Evolutionary conservation across 1,140 invertebrate genomes (phyloP).

Genomic region (Zaprionus kolodkinae): DNA sequence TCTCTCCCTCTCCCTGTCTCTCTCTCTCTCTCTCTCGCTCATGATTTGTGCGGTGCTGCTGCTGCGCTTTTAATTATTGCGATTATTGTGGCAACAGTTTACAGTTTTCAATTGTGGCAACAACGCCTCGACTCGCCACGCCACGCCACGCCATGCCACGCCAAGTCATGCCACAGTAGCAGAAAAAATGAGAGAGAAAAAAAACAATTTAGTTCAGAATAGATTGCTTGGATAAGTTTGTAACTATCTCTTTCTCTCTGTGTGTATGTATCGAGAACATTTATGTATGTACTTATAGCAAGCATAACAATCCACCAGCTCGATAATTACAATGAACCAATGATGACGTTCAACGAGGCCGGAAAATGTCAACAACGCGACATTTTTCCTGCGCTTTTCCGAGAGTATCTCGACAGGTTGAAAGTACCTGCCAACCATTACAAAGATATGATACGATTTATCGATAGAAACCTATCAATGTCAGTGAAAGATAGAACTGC

Average conservation of each 20-base stretch:
- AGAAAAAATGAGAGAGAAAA: constrained; percentile 2
- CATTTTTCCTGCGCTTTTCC: constrained; percentile 9
- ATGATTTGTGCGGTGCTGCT: constrained; percentile 67
- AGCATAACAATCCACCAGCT: constrained; percentile 40
- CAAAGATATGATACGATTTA: background rate
- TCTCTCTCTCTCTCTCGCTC: constrained; percentile 8
- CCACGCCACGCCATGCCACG: constrained; percentile 7
- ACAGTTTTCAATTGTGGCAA: constrained; percentile 66
- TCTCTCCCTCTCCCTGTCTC: background rate
- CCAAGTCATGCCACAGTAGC: constrained; percentile 1
- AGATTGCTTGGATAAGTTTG: constrained; percentile 54
- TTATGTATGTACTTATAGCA: constrained; percentile 7
- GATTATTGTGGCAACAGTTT: constrained; percentile 78
- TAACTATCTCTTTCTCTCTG: constrained; percentile 1
- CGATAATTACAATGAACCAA: constrained; percentile 73
- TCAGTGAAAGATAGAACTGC: background rate
- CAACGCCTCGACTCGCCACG: constrained; percentile 15
- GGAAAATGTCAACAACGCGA: constrained; percentile 44
- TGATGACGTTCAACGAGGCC: constrained; percentile 47
- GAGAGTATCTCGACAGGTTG: background rate
- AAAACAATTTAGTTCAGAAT: constrained; percentile 71
- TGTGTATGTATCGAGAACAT: constrained; percentile 13
- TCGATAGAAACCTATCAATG: background rate
- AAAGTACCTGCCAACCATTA: background rate
- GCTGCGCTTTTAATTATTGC: constrained; percentile 75